Evolutionary conservation across 2,113 vertebrate species (phyloP), one percentile per base, ranked within the genome.

Genomic region (Anguilla rostrata): DNA sequence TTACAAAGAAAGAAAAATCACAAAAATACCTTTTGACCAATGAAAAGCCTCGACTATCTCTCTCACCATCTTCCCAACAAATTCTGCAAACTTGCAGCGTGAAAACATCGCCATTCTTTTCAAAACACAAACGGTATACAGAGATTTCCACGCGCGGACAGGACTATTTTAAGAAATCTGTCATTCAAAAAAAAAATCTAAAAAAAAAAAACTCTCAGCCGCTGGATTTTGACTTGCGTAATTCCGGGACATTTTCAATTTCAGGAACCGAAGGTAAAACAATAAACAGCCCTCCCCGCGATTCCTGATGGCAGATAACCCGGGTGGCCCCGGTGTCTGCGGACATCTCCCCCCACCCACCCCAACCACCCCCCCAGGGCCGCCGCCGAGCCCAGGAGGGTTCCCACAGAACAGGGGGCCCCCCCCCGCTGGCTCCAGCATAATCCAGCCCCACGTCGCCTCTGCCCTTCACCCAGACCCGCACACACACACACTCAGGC

Each of bases 201-300:
- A 75, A 75, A 29, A 29, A 75, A 75, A 75, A 75, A 75, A 75
- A 29, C 16, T 84, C 82, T 84, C 75, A 80, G 60, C 82, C 46
- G 81, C 87, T 87, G 84, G 75, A 87, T 86, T 49, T 53, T n/a
- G 83, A 86, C 71, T 41, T 78, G 78, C 71, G 60, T 84, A 84
- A 88, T 89, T 83, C 78, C 80, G 83, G 84, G 91, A 92, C 86
- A 86, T 92, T 92, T 92, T 91, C 83, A 92, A 89, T 91, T 91
- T 91, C 87, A 92, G 92, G 91, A 94, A 93, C 89, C 39, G 84
- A 90, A 91, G 88, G 91, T 93, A 89, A 92, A 93, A 92, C 90
- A 94, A 93, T 91, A 94, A 94, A 93, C 92, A 93, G 87, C 85
- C 85, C 41, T 84, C 84, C 83, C 86, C 60, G 43, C 5, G 20